These are phyloP conservation scores for Sinocyclocheilus grahami DNA, from an alignment of 2,113 vertebrate species.

Conservation along the genomic window DNA sequence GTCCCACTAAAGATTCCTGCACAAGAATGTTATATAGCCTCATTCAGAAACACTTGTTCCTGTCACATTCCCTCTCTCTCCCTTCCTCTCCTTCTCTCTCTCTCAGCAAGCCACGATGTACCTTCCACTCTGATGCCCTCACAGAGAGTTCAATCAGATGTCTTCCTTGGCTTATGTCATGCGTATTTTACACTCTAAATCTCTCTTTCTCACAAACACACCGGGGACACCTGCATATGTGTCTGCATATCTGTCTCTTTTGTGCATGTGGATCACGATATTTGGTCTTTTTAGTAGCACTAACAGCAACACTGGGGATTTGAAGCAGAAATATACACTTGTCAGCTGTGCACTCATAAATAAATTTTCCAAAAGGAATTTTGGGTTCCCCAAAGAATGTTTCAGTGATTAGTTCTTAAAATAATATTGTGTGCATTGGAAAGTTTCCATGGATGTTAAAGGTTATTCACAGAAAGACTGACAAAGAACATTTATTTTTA, in stretches of 20 bases:
- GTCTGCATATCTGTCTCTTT: neutral
- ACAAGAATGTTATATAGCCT: neutral
- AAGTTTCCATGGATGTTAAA: too few relatives aligned
- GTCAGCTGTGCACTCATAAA: too few relatives aligned
- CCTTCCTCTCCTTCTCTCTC: too few relatives aligned
- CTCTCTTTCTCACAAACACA: neutral
- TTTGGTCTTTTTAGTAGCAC: neutral
- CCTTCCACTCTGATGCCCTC: constrained; percentile 16
- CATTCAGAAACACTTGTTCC: neutral
- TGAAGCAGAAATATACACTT: neutral
- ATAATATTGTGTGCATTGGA: too few relatives aligned
- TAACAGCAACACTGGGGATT: neutral
- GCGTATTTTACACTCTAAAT: neutral
- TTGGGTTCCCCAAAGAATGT: too few relatives aligned
- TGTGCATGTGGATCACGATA: neutral
- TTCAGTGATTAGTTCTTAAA: too few relatives aligned
- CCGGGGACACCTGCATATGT: neutral
- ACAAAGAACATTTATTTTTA: too few relatives aligned
- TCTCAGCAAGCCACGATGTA: constrained; percentile 17
- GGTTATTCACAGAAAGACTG: too few relatives aligned
- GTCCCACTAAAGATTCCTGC: neutral
- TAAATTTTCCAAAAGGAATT: too few relatives aligned
- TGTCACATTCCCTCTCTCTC: neutral
- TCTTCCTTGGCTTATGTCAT: constrained; percentile 12
- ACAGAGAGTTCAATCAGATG: constrained; percentile 8